Evolutionary conservation across 2,797 vertebrate genomes (phyloP).

Genomic region (Tokudaia muenninki): DNA sequence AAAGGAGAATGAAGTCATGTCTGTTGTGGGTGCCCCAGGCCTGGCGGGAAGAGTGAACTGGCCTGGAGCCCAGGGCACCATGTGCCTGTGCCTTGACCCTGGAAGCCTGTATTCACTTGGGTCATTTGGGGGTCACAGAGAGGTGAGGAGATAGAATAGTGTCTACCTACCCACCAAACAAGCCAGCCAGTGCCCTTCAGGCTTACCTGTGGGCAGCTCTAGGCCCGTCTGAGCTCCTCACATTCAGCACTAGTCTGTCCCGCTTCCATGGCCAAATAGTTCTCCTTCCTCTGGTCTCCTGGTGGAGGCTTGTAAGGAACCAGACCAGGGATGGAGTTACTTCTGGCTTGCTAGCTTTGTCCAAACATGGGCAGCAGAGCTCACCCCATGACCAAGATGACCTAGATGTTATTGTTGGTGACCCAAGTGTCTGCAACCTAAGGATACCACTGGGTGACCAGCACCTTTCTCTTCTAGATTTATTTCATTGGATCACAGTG

Average conservation of each 20-base stretch:
- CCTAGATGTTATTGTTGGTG: not conserved
- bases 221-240: not conserved
- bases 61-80: not conserved
- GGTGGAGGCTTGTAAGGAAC: not conserved
- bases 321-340: not conserved
- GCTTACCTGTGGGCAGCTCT: not conserved
- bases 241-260: accelerated
- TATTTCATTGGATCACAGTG: not conserved
- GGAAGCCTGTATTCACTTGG: not conserved
- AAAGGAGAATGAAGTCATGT: slow-evolving; percentile 43
- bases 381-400: not conserved
- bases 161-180: too few relatives aligned
- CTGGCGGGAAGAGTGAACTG: not conserved
- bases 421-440: not conserved
- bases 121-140: not conserved
- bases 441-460: not conserved
- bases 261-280: not conserved
- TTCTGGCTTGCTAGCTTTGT: not conserved
- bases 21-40: slow-evolving; percentile 7
- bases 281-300: not conserved
- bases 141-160: not conserved
- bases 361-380: not conserved
- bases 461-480: not conserved
- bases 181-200: not conserved
- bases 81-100: not conserved